Conservation (phyloP, 2,888 invertebrate species). For the Polyploca ridens region DNA sequence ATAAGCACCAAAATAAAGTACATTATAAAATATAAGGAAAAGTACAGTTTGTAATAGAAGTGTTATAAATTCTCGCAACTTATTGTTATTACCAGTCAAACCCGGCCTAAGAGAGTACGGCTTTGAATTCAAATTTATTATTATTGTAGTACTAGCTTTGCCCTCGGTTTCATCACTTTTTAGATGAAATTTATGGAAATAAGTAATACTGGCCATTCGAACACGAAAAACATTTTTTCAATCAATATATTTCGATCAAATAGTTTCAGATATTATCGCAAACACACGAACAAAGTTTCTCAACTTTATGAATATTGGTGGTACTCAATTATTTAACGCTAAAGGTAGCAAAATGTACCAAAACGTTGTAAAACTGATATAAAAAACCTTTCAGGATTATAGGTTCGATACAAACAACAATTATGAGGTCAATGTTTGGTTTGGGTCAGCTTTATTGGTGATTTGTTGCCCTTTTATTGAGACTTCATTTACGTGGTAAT, state of each 20-base stretch:
- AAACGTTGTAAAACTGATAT: neutral
- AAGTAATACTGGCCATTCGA: neutral
- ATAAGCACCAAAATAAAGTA: slow-evolving; percentile 17
- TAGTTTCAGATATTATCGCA: neutral
- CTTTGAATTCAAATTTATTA: slow-evolving; percentile 52
- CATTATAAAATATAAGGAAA: slow-evolving; percentile 23
- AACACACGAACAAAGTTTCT: neutral
- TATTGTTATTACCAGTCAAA: slow-evolving; percentile 45
- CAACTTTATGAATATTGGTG: neutral
- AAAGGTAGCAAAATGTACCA: neutral
- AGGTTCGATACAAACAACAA: slow-evolving; percentile 1
- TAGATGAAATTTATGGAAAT: neutral
- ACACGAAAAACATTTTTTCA: too few relatives aligned
- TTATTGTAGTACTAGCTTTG: slow-evolving; percentile 30
- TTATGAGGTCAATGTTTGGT: neutral
- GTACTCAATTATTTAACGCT: neutral
- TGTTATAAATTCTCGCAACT: slow-evolving; percentile 39
- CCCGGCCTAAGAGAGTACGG: slow-evolving; percentile 23
- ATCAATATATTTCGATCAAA: neutral
- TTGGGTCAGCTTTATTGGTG: neutral
- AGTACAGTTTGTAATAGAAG: slow-evolving; percentile 30
- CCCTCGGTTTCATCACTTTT: neutral
- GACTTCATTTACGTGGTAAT: neutral
- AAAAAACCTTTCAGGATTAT: neutral
- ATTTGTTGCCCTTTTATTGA: neutral